Conservation (phyloP, 2,888 invertebrate species). For the Tyria jacobaeae region DNA sequence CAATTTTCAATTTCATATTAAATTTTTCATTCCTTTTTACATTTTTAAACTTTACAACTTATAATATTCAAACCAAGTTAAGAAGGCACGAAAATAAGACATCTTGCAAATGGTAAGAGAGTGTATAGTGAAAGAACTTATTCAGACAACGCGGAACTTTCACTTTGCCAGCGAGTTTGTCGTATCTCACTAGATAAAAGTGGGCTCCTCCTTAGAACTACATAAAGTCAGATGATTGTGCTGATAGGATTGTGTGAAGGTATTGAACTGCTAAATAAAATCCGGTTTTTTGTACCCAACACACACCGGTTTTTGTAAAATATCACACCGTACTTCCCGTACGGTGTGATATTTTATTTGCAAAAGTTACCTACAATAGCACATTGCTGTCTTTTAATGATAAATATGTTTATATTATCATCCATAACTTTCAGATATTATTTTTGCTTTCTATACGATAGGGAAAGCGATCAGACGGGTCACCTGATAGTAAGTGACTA, state of each 20-base stretch:
- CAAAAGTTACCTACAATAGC: too few species aligned
- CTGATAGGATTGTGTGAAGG: slow-evolving; percentile 19
- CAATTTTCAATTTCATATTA: neutral
- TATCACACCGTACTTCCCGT: too few species aligned
- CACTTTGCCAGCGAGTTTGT: slow-evolving; percentile 11
- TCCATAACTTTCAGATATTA: too few species aligned
- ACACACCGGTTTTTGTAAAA: too few species aligned
- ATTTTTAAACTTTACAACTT: too few species aligned
- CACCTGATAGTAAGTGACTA: too few species aligned
- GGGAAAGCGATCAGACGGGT: too few species aligned
- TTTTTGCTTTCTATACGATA: too few species aligned
- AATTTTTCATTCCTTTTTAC: neutral
- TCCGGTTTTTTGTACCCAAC: slow-evolving; percentile 5
- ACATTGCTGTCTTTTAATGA: too few species aligned
- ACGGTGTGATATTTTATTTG: too few species aligned
- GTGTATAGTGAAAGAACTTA: neutral
- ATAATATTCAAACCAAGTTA: neutral
- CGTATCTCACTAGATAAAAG: slow-evolving; percentile 18
- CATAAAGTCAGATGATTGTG: slow-evolving; percentile 16
- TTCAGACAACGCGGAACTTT: slow-evolving; percentile 7
- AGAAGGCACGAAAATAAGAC: neutral
- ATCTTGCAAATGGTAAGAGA: neutral
- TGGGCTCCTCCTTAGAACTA: slow-evolving; percentile 14
- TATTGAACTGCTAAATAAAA: slow-evolving; percentile 16
- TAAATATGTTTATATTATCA: too few species aligned